phyloP scores from a whole-genome alignment of 2,888 invertebrate species.

The Crioceris asparagi region DNA sequence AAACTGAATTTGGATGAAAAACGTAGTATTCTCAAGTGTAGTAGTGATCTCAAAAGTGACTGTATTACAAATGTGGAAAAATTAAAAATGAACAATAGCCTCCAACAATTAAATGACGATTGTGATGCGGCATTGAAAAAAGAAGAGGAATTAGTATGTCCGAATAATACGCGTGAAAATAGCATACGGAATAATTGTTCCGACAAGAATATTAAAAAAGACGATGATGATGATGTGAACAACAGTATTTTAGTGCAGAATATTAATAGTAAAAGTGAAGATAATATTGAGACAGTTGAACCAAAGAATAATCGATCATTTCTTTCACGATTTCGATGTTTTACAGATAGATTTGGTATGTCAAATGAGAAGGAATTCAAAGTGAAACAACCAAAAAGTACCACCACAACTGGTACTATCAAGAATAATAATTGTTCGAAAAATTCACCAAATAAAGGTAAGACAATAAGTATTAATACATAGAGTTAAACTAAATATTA shows the following conservation, averaged over 20 bases:
- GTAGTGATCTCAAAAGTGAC: too few species aligned
- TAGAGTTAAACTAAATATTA: too few species aligned
- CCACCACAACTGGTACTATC: conserved; percentile 18
- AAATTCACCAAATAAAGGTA: conserved; percentile 20
- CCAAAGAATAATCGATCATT: conserved; percentile 30
- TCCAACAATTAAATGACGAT: too few species aligned
- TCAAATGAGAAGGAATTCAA: conserved; percentile 36
- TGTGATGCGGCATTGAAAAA: conserved; percentile 9
- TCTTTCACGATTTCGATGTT: conserved; percentile 42
- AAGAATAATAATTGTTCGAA: conserved; percentile 29
- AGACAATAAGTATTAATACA: too few species aligned
- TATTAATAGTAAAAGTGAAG: conserved; percentile 22
- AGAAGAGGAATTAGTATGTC: conserved; percentile 14
- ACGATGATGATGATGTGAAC: neutral
- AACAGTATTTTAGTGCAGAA: conserved; percentile 10
- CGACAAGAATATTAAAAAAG: conserved; percentile 13
- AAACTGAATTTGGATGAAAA: conserved; percentile 29
- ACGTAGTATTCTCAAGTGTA: conserved; percentile 32
- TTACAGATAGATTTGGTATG: conserved; percentile 44
- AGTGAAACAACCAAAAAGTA: conserved; percentile 15
- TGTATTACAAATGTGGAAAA: conserved; percentile 27
- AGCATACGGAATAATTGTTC: conserved; percentile 22
- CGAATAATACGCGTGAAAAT: conserved; percentile 21
- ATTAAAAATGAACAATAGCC: conserved; percentile 26
- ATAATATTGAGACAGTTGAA: conserved; percentile 23